Evolutionary conservation across 2,888 invertebrate species (phyloP).

Genomic region (Oconnorella tubifera): DNA sequence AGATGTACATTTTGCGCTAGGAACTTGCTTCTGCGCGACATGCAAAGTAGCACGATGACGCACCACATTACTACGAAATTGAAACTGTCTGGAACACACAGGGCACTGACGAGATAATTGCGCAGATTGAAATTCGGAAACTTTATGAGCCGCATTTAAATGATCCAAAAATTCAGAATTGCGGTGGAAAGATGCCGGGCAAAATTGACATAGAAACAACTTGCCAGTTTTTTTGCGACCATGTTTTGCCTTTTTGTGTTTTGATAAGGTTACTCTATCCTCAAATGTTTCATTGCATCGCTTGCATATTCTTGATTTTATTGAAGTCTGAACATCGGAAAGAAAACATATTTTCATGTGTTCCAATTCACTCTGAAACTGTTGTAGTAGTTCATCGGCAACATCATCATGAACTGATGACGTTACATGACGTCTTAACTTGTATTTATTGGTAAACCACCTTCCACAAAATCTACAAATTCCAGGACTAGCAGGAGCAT

Average conservation of each 20-base stretch:
- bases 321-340: too few relatives aligned
- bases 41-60: constrained; percentile 28
- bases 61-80: constrained; percentile 22
- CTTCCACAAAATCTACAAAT: constrained; percentile 31
- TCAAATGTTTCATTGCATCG: constrained; percentile 7
- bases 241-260: constrained; percentile 7
- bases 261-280: background rate
- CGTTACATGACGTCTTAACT: constrained; percentile 28
- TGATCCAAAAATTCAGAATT: constrained; percentile 9
- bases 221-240: background rate
- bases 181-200: constrained; percentile 6
- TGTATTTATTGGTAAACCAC: constrained; percentile 31
- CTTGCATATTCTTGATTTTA: too few relatives aligned
- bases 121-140: background rate
- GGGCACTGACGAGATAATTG: constrained; percentile 18
- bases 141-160: constrained; percentile 3
- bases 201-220: constrained; percentile 12
- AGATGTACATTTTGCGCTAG: background rate
- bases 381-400: constrained; percentile 12
- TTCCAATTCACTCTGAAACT: constrained; percentile 11
- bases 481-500: constrained; percentile 22
- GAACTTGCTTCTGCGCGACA: constrained; percentile 21
- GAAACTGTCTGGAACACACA: constrained; percentile 25
- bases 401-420: constrained; percentile 30
- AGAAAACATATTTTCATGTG: constrained; percentile 10